Evolutionary conservation across 2,797 vertebrate genomes (phyloP), one percentile per base, ranked within the genome.

Genomic region (Momotus momota): DNA sequence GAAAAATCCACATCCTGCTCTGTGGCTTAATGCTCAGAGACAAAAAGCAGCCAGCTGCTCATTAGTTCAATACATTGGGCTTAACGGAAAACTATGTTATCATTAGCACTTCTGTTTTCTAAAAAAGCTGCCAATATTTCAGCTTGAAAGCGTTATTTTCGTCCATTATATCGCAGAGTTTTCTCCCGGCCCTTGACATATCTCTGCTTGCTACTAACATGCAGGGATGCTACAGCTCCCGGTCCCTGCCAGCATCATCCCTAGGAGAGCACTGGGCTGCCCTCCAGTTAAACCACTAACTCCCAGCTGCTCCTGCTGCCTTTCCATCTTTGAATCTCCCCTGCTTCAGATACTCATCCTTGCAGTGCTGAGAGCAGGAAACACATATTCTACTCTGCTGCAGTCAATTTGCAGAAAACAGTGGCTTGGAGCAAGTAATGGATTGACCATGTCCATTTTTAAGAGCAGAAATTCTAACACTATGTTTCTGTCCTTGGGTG

Each of bases 41-140:
- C 87, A 96, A 86, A 95, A 80, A 69, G 10, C 85, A 95, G 86
- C 64, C 93, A 97, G 96, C 93, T 93, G 90, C 94, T 95, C 60
- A 46, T 92, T 69, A 90, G 90, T 74, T 95, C 86, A 23, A n/a
- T 33, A 86, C 87, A 90, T 23, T 0, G 2, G 73, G 69, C 92
- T 94, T 83, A 90, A 91, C 70, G 1, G 75, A 95, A 95, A 94
- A 51, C 93, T 69, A 33, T 70, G 81, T 80, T 94, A 92, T 43
- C 93, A 93, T 81, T 70, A 88, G 91, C 90, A 87, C 81, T 74
- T 88, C 90, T 93, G 77, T 75, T 93, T 92, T 83, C 86, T 86
- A 91, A 31, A 90, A 85, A 93, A 94, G 70, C 60, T 88, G 67
- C 62, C 83, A 72, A n/a, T 81, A 74, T 82, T 81, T 86, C 86